Evolutionary conservation across 1,140 invertebrate genomes (phyloP), one percentile per base, ranked within the genome.

Genomic region (Bradynema listronoti): DNA sequence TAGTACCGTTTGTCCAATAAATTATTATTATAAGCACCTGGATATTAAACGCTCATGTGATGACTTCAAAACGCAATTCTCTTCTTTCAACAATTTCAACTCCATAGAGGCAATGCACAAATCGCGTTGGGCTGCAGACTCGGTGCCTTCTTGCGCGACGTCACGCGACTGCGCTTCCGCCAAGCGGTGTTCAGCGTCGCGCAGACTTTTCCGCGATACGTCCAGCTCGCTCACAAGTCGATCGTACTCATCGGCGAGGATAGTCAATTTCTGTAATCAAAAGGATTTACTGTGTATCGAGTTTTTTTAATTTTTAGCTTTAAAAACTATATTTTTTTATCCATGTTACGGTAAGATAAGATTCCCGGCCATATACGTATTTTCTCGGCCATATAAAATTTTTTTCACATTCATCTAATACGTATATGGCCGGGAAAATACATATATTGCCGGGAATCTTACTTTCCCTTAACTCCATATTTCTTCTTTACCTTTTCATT

Each of bases 1-100:
- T n/a, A n/a, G n/a, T n/a, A n/a, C n/a, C n/a, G 51, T 45, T 1
- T 46, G 9, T 19, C 11, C 16, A 5, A 39, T 34, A 36, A n/a
- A 7, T 24, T 14, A 39, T 4, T 16, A 14, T 14, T 34, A 24
- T 36, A 47, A 22, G 34, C 47, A 66, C 64, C 43, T 71, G 22
- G 51, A 19, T 9, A 72, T 56, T 9, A 72, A 45, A 32, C 66
- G 19, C 22, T 72, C 62, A 54, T 72, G 60, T 32, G 71, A 65
- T 22, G 29, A 42, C 34, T 59, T 63, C 22, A 72, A n/a, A 39
- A 65, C 34, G 16, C 49, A 29, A 34, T 58, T 39, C 53, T 73
- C 71, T 45, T 69, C 68, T 32, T 53, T 30, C 19, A 69, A 29
- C 19, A 63, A 49, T 14, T 22, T 14, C 32, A 73, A 42, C 30